Conservation (phyloP, 2,797 vertebrate genomes). For the Trachops cirrhosus region DNA sequence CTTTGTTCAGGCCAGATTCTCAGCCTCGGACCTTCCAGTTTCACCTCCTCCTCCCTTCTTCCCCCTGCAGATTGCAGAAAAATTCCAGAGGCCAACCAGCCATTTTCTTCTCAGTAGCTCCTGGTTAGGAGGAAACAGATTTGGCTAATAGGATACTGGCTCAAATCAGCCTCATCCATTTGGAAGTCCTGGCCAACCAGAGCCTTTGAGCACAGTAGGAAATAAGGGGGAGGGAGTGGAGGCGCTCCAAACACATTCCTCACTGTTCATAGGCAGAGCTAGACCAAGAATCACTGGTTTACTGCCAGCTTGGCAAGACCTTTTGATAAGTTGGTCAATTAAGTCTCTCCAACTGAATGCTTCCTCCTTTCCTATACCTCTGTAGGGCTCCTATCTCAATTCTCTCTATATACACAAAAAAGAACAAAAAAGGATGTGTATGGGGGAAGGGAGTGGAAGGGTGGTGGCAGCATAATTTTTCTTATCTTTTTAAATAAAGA, state of each 20-base stretch:
- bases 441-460: no score
- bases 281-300: background rate
- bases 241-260: background rate
- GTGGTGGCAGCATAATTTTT: background rate
- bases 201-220: background rate
- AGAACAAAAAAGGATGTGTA: background rate
- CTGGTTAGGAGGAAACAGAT: background rate
- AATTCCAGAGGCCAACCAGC: background rate
- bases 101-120: slow-evolving; percentile 7
- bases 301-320: background rate
- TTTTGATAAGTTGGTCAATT: background rate
- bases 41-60: background rate
- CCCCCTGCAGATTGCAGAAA: slow-evolving; percentile 8
- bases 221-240: background rate
- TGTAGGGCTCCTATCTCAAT: background rate
- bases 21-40: background rate
- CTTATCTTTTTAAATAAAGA: background rate
- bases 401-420: background rate
- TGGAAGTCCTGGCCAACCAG: background rate
- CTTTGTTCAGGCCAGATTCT: background rate
- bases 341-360: background rate
- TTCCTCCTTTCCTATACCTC: background rate
- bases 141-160: background rate
- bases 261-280: background rate
- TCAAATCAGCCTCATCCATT: slow-evolving; percentile 26